Percentiles rank a stretch among this genome's conserved stretches.
phyloP scores from a whole-genome alignment of 1,140 invertebrate genomes.

The Camponotus vicinus region DNA sequence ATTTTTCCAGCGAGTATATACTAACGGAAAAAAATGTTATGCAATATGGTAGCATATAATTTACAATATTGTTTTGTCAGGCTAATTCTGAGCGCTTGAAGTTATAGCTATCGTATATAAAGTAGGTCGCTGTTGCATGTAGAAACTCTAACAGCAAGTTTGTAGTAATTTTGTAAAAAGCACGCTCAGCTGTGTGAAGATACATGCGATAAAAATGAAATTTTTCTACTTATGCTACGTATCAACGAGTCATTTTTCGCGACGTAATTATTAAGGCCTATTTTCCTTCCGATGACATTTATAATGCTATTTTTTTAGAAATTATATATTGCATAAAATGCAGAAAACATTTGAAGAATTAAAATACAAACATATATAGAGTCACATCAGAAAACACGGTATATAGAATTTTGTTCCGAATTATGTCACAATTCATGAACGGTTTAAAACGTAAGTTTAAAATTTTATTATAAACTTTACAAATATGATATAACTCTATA shows the following conservation, averaged over 20 bases:
- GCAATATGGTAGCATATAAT: conserved; percentile 30
- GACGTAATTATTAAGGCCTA: background rate
- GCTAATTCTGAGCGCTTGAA: conserved; percentile 20
- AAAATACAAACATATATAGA: background rate
- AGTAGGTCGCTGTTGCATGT: no score
- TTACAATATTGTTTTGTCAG: conserved; percentile 55
- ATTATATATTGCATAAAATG: no score
- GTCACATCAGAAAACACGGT: background rate
- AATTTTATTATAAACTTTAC: background rate
- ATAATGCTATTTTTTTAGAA: no score
- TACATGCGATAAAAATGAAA: conserved; percentile 17
- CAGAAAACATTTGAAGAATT: background rate
- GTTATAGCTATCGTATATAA: conserved; percentile 4
- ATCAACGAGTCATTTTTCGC: conserved; percentile 3
- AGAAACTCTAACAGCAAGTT: conserved; percentile 9
- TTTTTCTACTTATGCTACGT: background rate
- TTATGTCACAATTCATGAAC: background rate
- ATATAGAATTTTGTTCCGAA: background rate
- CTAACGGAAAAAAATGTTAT: conserved; percentile 27
- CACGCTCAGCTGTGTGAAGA: background rate
- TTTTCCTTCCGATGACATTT: no score
- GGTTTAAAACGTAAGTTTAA: background rate
- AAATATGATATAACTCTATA: background rate
- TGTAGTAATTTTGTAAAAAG: conserved; percentile 10
- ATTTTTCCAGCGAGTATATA: background rate